Evolutionary conservation across 1,140 invertebrate species (phyloP).

Genomic region (Cyclina sinensis): DNA sequence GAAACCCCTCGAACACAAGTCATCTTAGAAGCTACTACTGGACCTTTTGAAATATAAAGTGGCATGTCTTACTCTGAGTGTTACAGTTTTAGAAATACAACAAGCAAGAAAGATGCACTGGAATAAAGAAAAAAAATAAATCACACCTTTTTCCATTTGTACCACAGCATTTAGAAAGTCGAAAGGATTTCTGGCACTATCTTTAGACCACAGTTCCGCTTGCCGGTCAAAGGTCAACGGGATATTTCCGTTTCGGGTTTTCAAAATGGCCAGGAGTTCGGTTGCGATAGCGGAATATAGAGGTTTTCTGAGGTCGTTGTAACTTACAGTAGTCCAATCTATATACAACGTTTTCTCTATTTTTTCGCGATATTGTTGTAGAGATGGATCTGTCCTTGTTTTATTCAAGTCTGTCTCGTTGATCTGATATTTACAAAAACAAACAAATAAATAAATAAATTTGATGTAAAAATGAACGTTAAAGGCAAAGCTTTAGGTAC

Average conservation of each 20-base stretch:
- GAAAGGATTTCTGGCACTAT: slow-evolving; percentile 2
- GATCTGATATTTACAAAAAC: too few relatives aligned
- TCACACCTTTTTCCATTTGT: slow-evolving; percentile 20
- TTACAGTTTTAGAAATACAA: too few relatives aligned
- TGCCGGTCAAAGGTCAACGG: slow-evolving; percentile 52
- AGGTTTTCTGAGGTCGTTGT: slow-evolving; percentile 56
- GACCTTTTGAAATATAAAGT: too few relatives aligned
- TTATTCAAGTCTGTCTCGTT: slow-evolving; percentile 43
- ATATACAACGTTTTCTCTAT: slow-evolving; percentile 26
- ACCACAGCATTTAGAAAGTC: not conserved
- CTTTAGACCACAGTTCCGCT: slow-evolving; percentile 41
- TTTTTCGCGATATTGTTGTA: not conserved
- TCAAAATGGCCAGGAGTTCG: slow-evolving; percentile 18
- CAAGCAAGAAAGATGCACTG: too few relatives aligned
- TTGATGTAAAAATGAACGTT: too few relatives aligned
- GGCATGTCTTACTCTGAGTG: too few relatives aligned
- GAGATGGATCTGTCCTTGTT: not conserved
- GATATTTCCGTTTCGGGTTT: slow-evolving; percentile 31
- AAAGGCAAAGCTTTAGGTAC: too few relatives aligned
- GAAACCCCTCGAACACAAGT: too few relatives aligned
- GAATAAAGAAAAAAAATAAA: not conserved
- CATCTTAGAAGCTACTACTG: too few relatives aligned
- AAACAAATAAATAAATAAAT: too few relatives aligned
- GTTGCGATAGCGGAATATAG: slow-evolving; percentile 57
- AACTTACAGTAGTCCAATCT: slow-evolving; percentile 45